A percentile compares a stretch with the other conserved stretches of the same genome.
Conservation (phyloP, 2,113 vertebrate species). For the Sapajus apella region DNA sequence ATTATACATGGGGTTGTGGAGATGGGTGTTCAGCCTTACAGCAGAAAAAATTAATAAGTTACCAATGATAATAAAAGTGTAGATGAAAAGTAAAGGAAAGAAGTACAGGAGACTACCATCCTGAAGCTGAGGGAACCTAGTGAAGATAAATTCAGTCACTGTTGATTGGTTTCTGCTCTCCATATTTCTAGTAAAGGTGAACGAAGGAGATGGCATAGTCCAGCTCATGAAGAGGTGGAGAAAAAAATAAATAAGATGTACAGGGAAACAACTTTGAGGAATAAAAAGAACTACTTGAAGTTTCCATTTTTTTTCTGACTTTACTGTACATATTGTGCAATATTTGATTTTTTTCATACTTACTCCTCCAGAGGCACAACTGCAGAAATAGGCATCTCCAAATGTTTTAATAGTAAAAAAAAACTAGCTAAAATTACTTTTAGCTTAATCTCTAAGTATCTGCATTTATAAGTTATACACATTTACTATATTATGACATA, state of each 20-base stretch:
- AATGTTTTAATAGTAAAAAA: not conserved
- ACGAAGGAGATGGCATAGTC: not conserved
- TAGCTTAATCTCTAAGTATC: not conserved
- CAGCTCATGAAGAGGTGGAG: not conserved
- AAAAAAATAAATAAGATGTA: not conserved
- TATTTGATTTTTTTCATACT: not conserved
- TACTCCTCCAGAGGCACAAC: not conserved
- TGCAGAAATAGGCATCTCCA: not conserved
- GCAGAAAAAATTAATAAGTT: conserved; percentile 47
- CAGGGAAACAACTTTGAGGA: not conserved
- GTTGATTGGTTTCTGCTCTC: not conserved
- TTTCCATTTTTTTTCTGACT: not conserved
- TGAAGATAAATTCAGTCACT: conserved; percentile 45
- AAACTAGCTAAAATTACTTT: not conserved
- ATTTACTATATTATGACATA: not conserved
- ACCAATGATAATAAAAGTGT: not conserved
- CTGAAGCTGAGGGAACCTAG: not conserved
- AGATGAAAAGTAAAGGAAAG: conserved; percentile 24
- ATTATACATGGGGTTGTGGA: conserved; percentile 39
- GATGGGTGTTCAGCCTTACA: not conserved
- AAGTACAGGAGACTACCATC: not conserved
- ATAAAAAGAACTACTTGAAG: not conserved
- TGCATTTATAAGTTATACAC: not conserved
- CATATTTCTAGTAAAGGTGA: not conserved
- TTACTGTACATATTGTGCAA: not conserved